A percentile compares a stretch with the other conserved stretches of the same genome.
Evolutionary conservation across 2,888 invertebrate genomes (phyloP).

Genomic region (Mimas tiliae): DNA sequence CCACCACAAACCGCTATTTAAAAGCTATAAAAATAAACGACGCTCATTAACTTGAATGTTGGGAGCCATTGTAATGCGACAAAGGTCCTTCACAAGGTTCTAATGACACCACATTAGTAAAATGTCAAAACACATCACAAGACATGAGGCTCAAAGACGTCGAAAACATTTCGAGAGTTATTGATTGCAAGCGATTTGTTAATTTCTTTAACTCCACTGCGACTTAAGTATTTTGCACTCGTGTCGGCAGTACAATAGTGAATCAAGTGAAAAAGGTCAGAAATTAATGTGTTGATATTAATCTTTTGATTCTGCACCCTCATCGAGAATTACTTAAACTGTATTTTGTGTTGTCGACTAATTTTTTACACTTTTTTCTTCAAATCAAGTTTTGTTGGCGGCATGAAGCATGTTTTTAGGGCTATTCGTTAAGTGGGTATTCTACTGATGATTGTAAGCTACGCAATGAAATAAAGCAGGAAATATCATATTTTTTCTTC

Average conservation of each 20-base stretch:
- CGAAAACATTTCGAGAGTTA: constrained; percentile 63
- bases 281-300: constrained; percentile 52
- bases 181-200: constrained; percentile 80
- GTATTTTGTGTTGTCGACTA: constrained; percentile 32
- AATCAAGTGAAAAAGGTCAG: constrained; percentile 51
- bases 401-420: not conserved
- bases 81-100: constrained; percentile 65
- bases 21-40: constrained; percentile 80
- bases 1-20: constrained; percentile 74
- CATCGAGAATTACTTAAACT: constrained; percentile 27
- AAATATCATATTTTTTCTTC: not conserved
- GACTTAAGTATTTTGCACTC: constrained; percentile 66
- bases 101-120: constrained; percentile 81
- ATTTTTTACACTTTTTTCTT: constrained; percentile 28
- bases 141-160: constrained; percentile 65
- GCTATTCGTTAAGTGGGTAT: constrained; percentile 13
- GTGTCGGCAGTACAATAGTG: constrained; percentile 55
- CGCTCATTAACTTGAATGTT: constrained; percentile 74
- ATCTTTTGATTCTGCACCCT: constrained; percentile 40
- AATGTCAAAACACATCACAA: constrained; percentile 83
- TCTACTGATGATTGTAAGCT: not conserved
- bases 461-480: not conserved
- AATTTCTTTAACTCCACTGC: constrained; percentile 70
- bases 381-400: not conserved
- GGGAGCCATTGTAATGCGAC: constrained; percentile 63